phyloP scores from a whole-genome alignment of 2,888 invertebrate species.

The Rhopalosiphum nymphaeae region DNA sequence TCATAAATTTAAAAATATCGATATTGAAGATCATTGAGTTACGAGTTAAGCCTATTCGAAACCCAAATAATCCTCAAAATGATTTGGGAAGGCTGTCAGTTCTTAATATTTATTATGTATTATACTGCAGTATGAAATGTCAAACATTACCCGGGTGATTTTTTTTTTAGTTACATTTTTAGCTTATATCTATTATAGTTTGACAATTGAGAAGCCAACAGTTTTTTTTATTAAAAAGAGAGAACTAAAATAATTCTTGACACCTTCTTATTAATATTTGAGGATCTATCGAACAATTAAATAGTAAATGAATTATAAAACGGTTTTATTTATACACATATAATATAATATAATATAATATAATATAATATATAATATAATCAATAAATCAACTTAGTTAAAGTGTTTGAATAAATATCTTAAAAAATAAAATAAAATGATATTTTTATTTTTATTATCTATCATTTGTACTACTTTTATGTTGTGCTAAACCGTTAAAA shows the following conservation, averaged over 20 bases:
- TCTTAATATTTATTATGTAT: conserved; percentile 10
- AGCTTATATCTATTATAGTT: neutral
- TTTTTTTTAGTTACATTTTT: neutral
- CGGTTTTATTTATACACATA: neutral
- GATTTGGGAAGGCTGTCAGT: conserved; percentile 12
- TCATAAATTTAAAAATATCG: conserved; percentile 25
- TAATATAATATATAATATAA: too few relatives aligned
- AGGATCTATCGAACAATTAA: neutral
- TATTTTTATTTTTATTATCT: too few relatives aligned
- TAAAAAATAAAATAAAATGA: neutral
- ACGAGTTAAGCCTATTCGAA: conserved; percentile 14
- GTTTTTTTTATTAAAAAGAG: neutral
- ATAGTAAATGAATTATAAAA: neutral
- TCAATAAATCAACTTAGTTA: neutral
- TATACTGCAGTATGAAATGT: neutral
- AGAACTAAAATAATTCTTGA: neutral
- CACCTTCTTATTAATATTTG: neutral
- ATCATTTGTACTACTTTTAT: neutral
- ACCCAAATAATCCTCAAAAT: conserved; percentile 32
- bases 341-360: too few relatives aligned
- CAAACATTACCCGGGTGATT: neutral
- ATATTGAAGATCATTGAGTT: conserved; percentile 20
- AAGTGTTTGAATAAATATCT: neutral
- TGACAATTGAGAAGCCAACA: neutral
- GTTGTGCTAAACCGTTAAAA: neutral